Evolutionary conservation across 2,113 vertebrate species (phyloP).

Genomic region (Ornithorhynchus anatinus): DNA sequence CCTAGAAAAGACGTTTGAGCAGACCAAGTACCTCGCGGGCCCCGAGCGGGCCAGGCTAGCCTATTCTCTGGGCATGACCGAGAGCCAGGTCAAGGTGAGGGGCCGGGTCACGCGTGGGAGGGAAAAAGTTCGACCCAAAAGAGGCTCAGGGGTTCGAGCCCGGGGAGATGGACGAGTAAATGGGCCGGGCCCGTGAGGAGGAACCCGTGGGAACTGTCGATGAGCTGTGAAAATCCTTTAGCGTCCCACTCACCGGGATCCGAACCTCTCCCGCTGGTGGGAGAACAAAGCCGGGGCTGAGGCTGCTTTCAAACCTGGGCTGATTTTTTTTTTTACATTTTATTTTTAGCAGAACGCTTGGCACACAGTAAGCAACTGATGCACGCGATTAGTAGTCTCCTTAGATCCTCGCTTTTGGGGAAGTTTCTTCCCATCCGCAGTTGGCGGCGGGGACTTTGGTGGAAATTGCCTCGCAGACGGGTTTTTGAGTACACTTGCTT

Average conservation of each 20-base stretch:
- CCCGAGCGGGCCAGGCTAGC: conserved; percentile 92
- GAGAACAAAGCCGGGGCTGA: not conserved
- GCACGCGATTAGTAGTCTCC: too few relatives aligned
- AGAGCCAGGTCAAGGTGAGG: conserved; percentile 98
- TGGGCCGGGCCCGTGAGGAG: not conserved
- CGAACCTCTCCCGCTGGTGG: conserved; percentile 1
- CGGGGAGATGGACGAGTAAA: not conserved
- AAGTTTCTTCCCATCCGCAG: too few relatives aligned
- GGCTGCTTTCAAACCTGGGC: too few relatives aligned
- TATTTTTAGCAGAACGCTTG: too few relatives aligned
- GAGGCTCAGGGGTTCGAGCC: not conserved
- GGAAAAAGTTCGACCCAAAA: not conserved
- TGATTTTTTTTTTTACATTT: too few relatives aligned
- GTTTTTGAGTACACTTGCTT: too few relatives aligned
- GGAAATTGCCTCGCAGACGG: too few relatives aligned
- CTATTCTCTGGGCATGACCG: conserved; percentile 96
- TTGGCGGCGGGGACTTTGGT: too few relatives aligned
- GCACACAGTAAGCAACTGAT: too few relatives aligned
- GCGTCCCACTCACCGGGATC: not conserved
- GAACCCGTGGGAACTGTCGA: not conserved
- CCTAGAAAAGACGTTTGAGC: conserved; percentile 97
- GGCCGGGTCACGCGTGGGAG: not conserved
- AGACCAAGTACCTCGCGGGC: conserved; percentile 96
- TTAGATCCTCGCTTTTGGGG: too few relatives aligned
- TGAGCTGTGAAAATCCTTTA: not conserved